Percentiles rank a stretch among this genome's conserved stretches.
Evolutionary conservation across 2,113 vertebrate genomes (phyloP).

Genomic region (Melanocharis versteri): DNA sequence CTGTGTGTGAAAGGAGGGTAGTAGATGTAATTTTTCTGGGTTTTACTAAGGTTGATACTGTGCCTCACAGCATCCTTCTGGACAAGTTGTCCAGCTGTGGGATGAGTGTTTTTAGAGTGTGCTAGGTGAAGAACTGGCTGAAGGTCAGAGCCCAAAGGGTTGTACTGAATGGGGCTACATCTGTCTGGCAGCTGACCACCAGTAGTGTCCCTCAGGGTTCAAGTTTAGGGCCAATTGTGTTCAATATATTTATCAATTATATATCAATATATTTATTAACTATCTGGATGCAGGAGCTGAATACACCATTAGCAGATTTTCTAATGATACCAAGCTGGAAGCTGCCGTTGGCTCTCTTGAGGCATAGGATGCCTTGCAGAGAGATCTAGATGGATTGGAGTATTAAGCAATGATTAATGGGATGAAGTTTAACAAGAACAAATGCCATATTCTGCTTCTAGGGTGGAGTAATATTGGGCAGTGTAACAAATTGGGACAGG

Average conservation of each 20-base stretch:
- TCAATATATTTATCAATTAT: not conserved
- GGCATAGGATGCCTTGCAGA: not conserved
- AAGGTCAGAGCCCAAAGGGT: not conserved
- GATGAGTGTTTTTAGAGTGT: not conserved
- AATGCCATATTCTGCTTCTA: not conserved
- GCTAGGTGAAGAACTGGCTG: not conserved
- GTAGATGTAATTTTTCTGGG: not conserved
- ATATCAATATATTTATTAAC: not conserved
- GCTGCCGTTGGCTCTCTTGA: not conserved
- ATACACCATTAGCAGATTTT: not conserved
- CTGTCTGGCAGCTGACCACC: not conserved
- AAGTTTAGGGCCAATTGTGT: not conserved
- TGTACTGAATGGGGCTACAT: not conserved
- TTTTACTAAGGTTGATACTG: not conserved
- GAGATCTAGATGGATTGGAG: not conserved
- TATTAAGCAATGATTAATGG: not conserved
- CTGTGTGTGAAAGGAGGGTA: not conserved
- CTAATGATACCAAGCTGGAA: not conserved
- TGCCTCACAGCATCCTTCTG: not conserved
- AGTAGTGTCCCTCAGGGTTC: not conserved
- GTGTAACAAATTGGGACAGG: not conserved
- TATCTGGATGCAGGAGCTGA: too few relatives aligned
- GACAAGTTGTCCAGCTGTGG: fast-evolving
- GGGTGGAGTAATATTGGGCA: not conserved
- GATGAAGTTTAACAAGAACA: not conserved